Conservation (phyloP, 2,797 vertebrate genomes). For the Discoglossus pictus region DNA sequence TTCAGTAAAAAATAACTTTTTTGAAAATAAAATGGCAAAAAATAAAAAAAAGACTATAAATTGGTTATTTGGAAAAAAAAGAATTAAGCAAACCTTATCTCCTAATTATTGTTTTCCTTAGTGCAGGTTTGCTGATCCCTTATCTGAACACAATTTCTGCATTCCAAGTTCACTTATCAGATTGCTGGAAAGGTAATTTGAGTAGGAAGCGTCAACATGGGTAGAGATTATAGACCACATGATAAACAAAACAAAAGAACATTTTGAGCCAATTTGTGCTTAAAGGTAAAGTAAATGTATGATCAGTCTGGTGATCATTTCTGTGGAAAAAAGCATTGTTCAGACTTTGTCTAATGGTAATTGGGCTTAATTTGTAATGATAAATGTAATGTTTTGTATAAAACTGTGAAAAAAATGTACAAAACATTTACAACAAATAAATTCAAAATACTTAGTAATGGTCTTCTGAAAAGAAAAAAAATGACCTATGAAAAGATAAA, state of each 20-base stretch:
- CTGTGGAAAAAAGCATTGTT: slow-evolving; percentile 5
- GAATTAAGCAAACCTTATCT: slow-evolving; percentile 42
- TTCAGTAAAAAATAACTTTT: too few species aligned
- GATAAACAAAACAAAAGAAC: slow-evolving; percentile 44
- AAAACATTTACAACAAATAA: too few species aligned
- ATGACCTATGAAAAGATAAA: too few species aligned
- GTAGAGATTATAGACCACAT: slow-evolving; percentile 48
- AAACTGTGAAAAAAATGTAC: too few species aligned
- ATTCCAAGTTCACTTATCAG: slow-evolving; percentile 52
- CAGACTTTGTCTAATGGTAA: not conserved
- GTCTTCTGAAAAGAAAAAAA: too few species aligned
- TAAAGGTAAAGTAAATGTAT: slow-evolving; percentile 20
- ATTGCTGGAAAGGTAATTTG: slow-evolving; percentile 47
- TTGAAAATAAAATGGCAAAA: not conserved
- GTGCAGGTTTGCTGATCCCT: slow-evolving; percentile 40
- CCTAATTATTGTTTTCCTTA: slow-evolving; percentile 50
- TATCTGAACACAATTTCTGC: slow-evolving; percentile 52
- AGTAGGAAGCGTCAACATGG: slow-evolving; percentile 51
- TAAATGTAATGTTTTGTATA: too few species aligned
- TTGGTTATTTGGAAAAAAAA: not conserved
- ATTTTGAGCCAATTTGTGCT: slow-evolving; percentile 43
- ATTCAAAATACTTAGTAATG: too few species aligned
- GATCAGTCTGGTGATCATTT: slow-evolving; percentile 13
- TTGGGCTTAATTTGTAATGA: slow-evolving; percentile 3
- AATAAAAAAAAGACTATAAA: not conserved